These are phyloP conservation scores for Polydrusus cervinus DNA, from an alignment of 2,888 invertebrate genomes.

Conservation along the genomic window DNA sequence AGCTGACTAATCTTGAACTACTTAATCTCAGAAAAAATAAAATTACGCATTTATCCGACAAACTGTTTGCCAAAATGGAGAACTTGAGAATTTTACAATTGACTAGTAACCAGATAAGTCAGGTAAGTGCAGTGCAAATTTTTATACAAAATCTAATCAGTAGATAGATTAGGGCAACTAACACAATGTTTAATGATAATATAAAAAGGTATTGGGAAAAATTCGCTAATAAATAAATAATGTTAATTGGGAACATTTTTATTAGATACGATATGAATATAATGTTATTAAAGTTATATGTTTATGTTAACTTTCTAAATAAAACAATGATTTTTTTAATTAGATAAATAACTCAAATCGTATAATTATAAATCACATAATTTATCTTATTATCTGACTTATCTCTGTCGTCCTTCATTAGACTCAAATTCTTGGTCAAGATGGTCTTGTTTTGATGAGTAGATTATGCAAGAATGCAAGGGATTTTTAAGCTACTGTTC, in stretches of 20 bases:
- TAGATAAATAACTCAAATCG: too few relatives aligned
- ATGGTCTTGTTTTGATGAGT: too few relatives aligned
- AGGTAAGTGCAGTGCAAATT: conserved; percentile 60
- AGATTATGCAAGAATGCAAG: too few relatives aligned
- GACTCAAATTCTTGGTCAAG: too few relatives aligned
- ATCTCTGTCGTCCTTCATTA: too few relatives aligned
- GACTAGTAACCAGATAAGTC: conserved; percentile 74
- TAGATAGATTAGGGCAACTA: not conserved
- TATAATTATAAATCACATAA: too few relatives aligned
- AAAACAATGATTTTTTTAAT: too few relatives aligned
- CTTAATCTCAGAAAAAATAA: conserved; percentile 75
- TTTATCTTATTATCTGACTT: too few relatives aligned
- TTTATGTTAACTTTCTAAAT: too few relatives aligned
- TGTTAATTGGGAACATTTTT: not conserved
- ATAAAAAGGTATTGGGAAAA: not conserved
- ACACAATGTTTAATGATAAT: not conserved
- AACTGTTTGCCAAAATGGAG: conserved; percentile 72
- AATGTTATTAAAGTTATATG: too few relatives aligned
- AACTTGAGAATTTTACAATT: conserved; percentile 75
- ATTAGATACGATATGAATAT: too few relatives aligned
- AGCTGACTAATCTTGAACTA: conserved; percentile 73
- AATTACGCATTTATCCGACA: conserved; percentile 71
- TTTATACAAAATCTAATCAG: conserved; percentile 1
- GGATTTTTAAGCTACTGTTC: too few relatives aligned
- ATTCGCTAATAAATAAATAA: not conserved